Conservation (phyloP, 2,888 invertebrate genomes). For the Anorthoa munda region DNA sequence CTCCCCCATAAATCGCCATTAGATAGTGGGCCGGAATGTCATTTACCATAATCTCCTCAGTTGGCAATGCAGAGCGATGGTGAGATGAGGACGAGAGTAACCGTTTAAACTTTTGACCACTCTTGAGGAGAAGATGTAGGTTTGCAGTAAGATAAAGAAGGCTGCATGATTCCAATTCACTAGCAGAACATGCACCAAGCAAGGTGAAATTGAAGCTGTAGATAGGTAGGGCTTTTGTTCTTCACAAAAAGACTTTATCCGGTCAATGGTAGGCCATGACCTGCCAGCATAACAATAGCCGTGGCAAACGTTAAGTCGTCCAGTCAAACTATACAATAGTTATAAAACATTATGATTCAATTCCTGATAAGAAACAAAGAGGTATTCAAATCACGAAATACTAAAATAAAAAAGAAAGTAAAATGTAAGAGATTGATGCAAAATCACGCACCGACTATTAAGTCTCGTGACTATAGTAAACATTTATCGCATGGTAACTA, state of each 20-base stretch:
- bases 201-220: no score
- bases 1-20: no score
- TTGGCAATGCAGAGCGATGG: no score
- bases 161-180: no score
- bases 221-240: no score
- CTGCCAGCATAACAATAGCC: not conserved
- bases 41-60: no score
- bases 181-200: no score
- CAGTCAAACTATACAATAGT: not conserved
- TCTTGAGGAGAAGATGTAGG: no score
- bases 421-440: conserved; percentile 27
- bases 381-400: conserved; percentile 30
- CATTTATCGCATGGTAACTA: conserved; percentile 25
- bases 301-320: not conserved
- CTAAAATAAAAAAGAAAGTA: conserved; percentile 38
- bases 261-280: not conserved
- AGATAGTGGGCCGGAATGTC: no score
- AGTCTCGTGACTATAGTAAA: conserved; percentile 38
- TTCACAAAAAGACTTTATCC: not conserved
- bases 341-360: conserved; percentile 11
- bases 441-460: conserved; percentile 45
- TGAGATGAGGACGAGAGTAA: no score
- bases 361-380: conserved; percentile 26
- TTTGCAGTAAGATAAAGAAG: no score
- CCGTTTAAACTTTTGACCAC: no score